These are phyloP conservation scores for Oreonectes daqikongensis DNA, from an alignment of 2,797 vertebrate genomes.

Conservation along the genomic window DNA sequence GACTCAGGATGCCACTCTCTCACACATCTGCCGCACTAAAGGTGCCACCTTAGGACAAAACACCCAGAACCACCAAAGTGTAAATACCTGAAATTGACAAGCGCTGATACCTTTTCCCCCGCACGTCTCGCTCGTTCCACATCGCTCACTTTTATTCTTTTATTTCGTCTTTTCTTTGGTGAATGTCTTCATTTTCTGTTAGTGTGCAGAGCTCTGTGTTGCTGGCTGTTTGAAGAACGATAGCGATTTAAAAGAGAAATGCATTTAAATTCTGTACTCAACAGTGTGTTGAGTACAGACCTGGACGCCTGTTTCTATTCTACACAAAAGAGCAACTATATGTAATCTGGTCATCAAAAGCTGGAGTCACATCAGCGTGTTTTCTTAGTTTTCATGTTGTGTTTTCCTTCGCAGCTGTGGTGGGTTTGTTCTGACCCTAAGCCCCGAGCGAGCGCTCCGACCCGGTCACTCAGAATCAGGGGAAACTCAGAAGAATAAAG, in stretches of 20 bases:
- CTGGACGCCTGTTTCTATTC: background rate
- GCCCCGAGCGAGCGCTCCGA: slow-evolving; percentile 26
- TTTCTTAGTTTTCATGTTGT: background rate
- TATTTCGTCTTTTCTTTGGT: background rate
- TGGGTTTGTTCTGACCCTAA: background rate
- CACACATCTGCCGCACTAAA: slow-evolving; percentile 94
- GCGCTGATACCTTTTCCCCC: slow-evolving; percentile 67
- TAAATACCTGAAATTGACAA: slow-evolving; percentile 82
- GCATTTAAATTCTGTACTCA: background rate
- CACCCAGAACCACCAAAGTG: slow-evolving; percentile 86
- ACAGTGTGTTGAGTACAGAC: background rate
- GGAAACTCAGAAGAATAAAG: slow-evolving; percentile 75
- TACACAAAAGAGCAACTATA: background rate
- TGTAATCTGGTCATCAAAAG: background rate
- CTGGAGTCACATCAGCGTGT: background rate
- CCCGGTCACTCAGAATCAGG: slow-evolving; percentile 68
- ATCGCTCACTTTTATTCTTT: slow-evolving; percentile 32
- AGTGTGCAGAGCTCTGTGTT: slow-evolving; percentile 53
- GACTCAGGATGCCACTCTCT: slow-evolving; percentile 84
- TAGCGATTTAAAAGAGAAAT: slow-evolving; percentile 42
- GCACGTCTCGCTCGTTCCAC: slow-evolving; percentile 16
- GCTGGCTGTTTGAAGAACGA: slow-evolving; percentile 60
- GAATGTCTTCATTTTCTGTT: slow-evolving; percentile 51
- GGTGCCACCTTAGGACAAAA: slow-evolving; percentile 90
- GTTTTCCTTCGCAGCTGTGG: background rate